Base-by-base conservation (phyloP, 1,140 invertebrate species). In the Capitella teleta region DNA sequence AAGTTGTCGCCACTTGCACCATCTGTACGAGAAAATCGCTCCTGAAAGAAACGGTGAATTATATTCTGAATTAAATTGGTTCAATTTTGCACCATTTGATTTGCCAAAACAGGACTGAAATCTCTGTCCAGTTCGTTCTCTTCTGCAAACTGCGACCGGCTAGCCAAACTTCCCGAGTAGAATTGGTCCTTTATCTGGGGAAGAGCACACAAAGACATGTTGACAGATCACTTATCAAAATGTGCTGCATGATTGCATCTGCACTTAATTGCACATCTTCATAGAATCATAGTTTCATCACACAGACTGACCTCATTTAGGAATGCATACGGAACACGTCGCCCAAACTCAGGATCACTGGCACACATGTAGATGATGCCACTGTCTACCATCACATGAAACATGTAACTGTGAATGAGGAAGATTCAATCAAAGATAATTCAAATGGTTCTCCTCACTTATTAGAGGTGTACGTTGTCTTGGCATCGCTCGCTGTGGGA, bases 301-400 rank as follows among this genome's bases (percentile, higher is more conserved):
- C n/a, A n/a, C n/a, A 14, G 46, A 49, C 51, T 51, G 62, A 70
- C 69, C 61, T 69, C 67, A 26, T 55, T 57, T 5, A 72, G 51
- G 53, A 58, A 72, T 34, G 59, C 57, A 62, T 67, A 70, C 16
- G 68, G 61, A 47, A 61, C 49, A 47, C 57, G 53, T 56, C 66
- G 67, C 21, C 60, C 59, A 57, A 63, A 61, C 10, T 63, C 57
- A 26, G 52, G 51, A 37, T 63, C 58, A 26, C 68, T 60, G 28
- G 57, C 61, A 61, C 68, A 70, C 41, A 70, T 54, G 51, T 61
- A 72, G 38, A 70, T 56, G 26, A 70, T 58, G 26, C 66, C 66
- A 61, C 67, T 62, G 43, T 69, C 64, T 40, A 70, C 60, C 41
- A 67, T 46, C 55, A 67, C 62, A 54, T 72, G 69, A 53, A 67